Base-by-base conservation (phyloP, 2,888 invertebrate genomes). In the Eupithecia vulgata region DNA sequence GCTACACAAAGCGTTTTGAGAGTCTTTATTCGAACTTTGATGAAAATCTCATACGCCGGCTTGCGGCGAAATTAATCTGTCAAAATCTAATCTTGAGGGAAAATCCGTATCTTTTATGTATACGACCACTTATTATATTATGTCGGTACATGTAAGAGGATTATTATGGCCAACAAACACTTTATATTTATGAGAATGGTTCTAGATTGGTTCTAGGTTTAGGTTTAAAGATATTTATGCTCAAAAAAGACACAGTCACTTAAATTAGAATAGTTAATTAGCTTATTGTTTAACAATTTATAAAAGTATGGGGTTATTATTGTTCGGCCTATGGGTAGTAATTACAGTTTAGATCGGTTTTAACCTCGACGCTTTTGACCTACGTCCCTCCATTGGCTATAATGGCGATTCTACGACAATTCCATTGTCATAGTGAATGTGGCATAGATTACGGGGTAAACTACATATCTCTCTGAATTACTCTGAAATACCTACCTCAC, bases 51-150 rank as follows among this genome's bases (percentile, higher is more conserved):
- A 37, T 37, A 37, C n/a, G 35, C 37, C n/a, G 62, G 35, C 35
- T 64, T 64, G 37, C 62, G 61, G 17, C 35, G 35, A 64, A 35
- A 64, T 64, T 64, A 64, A 64, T 64, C 62, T 64, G 37, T 35
- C 62, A 37, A 35, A n/a, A 35, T 35, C 12, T 64, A 64, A 64
- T 64, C 17, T 34, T 61, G 34, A 34, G 61, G 61, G 15, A 65
- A 21, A 65, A 61, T 61, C 61, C 61, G 17, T 8, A 52, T n/a
- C 48, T 21, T 52, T 52, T 21, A 25, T 25, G 57, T 21, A 57
- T 13, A 57, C 57, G 25, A 12, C 57, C 25, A 25, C 57, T 57
- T 57, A 52, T 25, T 13, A 57, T 57, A 25, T 25, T 57, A 57
- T 57, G 25, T 25, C 12, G 12, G 12, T 57, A 57, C 12, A 12